Evolutionary conservation across 2,797 vertebrate genomes (phyloP).

Genomic region (Atherinosoma microstoma): DNA sequence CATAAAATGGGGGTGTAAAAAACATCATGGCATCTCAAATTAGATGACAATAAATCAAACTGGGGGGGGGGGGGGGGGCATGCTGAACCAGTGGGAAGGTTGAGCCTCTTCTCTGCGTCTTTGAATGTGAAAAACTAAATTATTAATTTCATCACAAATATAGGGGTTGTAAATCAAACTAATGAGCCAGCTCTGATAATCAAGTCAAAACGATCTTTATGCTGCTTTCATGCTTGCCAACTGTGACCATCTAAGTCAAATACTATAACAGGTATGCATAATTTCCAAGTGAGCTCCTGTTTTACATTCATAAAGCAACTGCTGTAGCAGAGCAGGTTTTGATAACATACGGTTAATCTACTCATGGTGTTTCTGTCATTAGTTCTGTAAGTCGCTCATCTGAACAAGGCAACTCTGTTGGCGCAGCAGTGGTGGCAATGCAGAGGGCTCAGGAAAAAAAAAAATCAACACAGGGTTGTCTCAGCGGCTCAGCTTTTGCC

Average conservation of each 20-base stretch:
- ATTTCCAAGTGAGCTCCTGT: constrained; percentile 18
- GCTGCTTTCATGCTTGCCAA: constrained; percentile 36
- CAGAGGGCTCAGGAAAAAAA: not conserved
- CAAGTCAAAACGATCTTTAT: constrained; percentile 43
- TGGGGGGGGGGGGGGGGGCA: constrained; percentile 37
- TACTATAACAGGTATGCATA: constrained; percentile 41
- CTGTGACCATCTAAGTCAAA: constrained; percentile 44
- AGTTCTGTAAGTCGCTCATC: constrained; percentile 12
- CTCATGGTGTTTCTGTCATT: constrained; percentile 15
- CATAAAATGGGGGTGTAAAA: not conserved
- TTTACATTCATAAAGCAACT: constrained; percentile 31
- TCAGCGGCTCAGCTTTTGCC: constrained; percentile 6
- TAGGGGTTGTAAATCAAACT: constrained; percentile 68
- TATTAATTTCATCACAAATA: constrained; percentile 68
- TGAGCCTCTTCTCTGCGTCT: constrained; percentile 51
- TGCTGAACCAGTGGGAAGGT: constrained; percentile 73
- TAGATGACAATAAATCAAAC: constrained; percentile 71
- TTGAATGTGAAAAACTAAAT: constrained; percentile 63
- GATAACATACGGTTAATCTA: constrained; percentile 26
- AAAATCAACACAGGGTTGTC: not conserved
- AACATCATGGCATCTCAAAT: constrained; percentile 67
- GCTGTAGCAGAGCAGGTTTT: constrained; percentile 14
- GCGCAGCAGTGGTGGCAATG: constrained; percentile 8
- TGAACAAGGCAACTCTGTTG: constrained; percentile 16
- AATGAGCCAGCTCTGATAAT: constrained; percentile 66